A percentile compares a stretch with the other conserved stretches of the same genome.
Evolutionary conservation across 2,113 vertebrate genomes (phyloP).

Genomic region (Anarrhichthys ocellatus): DNA sequence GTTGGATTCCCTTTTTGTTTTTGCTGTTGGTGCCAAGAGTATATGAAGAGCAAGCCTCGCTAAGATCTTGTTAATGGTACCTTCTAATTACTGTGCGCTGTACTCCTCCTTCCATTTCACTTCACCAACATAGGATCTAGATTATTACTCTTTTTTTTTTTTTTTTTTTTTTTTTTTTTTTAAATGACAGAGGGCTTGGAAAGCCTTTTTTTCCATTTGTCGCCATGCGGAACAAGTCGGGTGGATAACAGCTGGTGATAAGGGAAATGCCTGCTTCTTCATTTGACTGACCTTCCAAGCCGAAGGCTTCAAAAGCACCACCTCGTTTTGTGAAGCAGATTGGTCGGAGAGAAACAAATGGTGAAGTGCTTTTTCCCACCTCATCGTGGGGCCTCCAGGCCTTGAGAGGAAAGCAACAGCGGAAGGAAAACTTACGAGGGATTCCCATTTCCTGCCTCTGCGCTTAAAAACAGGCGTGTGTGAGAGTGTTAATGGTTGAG

Average conservation of each 20-base stretch:
- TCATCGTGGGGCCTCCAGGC: constrained; percentile 65
- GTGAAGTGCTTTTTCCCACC: constrained; percentile 76
- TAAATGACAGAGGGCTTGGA: constrained; percentile 24
- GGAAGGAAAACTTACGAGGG: constrained; percentile 81
- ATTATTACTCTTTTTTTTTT: constrained; percentile 25
- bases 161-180: constrained; percentile 19
- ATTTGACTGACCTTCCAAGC: constrained; percentile 5
- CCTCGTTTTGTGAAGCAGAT: constrained; percentile 7
- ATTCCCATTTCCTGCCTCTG: constrained; percentile 81
- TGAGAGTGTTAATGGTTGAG: constrained; percentile 51
- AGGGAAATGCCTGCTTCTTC: constrained; percentile 14
- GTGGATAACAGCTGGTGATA: neutral
- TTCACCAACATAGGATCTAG: constrained; percentile 11
- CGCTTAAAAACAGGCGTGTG: constrained; percentile 68
- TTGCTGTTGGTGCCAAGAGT: constrained; percentile 41
- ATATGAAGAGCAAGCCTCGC: constrained; percentile 22
- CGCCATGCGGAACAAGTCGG: neutral
- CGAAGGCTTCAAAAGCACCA: neutral
- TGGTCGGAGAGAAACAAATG: constrained; percentile 70
- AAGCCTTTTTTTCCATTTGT: constrained; percentile 14
- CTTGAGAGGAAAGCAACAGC: constrained; percentile 75
- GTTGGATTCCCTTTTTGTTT: constrained; percentile 44
- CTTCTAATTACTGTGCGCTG: constrained; percentile 54
- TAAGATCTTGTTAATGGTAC: constrained; percentile 34
- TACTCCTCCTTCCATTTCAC: constrained; percentile 44